A percentile compares a stretch with the other conserved stretches of the same genome.
phyloP scores from a whole-genome alignment of 2,888 invertebrate species.

The Drosophila pseudotalamancana region DNA sequence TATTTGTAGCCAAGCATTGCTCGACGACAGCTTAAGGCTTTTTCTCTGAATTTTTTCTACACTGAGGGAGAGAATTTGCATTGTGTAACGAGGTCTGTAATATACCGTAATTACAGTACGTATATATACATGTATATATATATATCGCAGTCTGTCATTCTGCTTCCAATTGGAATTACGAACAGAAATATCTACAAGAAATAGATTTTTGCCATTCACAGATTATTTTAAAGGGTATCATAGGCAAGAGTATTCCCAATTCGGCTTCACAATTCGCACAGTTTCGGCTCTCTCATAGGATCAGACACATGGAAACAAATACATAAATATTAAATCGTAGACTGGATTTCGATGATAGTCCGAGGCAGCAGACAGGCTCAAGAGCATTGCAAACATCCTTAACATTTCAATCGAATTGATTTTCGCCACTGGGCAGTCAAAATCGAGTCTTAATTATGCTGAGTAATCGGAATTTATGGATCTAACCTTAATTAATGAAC shows the following conservation, averaged over 20 bases:
- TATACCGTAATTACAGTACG: not conserved
- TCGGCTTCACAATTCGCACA: not conserved
- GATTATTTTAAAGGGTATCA: no score
- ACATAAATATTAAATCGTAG: constrained; percentile 32
- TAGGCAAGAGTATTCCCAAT: not conserved
- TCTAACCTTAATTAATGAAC: not conserved
- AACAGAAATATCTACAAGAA: no score
- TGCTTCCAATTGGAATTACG: no score
- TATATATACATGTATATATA: not conserved
- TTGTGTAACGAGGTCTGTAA: no score
- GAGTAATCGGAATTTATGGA: constrained; percentile 4
- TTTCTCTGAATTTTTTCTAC: constrained; percentile 4
- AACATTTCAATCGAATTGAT: not conserved
- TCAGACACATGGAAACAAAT: constrained; percentile 3
- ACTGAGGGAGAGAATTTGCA: not conserved
- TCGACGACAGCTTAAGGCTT: constrained; percentile 27
- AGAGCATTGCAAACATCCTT: not conserved
- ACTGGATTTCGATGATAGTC: constrained; percentile 16
- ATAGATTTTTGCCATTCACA: no score
- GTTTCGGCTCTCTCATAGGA: constrained; percentile 1
- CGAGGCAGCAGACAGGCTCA: not conserved
- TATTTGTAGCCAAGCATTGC: constrained; percentile 33
- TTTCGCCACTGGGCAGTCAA: not conserved
- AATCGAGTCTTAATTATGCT: not conserved
- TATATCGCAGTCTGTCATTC: no score